phyloP scores from a whole-genome alignment of 1,140 invertebrate species.

The Ips nitidus region DNA sequence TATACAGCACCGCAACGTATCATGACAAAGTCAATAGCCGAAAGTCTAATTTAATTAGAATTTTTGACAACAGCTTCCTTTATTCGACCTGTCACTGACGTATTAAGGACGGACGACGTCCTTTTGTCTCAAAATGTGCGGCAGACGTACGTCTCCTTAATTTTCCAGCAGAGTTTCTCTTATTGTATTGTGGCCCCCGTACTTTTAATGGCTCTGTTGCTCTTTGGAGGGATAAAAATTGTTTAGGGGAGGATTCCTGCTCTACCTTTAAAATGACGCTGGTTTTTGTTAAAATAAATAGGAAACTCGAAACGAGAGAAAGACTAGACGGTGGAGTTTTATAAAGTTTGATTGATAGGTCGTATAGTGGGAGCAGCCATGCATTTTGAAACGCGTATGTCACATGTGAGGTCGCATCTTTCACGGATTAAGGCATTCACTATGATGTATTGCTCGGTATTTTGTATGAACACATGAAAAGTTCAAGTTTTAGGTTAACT shows the following conservation, averaged over 20 bases:
- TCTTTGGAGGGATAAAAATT: neutral
- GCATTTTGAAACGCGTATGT: slow-evolving; percentile 7
- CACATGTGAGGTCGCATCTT: slow-evolving; percentile 10
- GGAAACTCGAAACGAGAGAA: neutral
- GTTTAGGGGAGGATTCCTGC: neutral
- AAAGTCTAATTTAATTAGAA: slow-evolving; percentile 12
- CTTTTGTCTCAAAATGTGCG: slow-evolving; percentile 12
- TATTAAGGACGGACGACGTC: slow-evolving; percentile 13
- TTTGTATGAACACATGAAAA: neutral
- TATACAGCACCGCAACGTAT: slow-evolving; percentile 10
- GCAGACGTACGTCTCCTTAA: slow-evolving; percentile 14
- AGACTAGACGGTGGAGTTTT: neutral
- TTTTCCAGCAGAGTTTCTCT: slow-evolving; percentile 10
- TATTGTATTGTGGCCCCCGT: slow-evolving; percentile 10
- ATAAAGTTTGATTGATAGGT: slow-evolving; percentile 12
- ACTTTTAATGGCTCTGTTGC: slow-evolving; percentile 15
- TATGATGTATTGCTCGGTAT: slow-evolving; percentile 4
- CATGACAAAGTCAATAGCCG: slow-evolving; percentile 23
- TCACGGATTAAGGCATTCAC: slow-evolving; percentile 3
- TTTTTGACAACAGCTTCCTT: slow-evolving; percentile 11
- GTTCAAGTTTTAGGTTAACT: neutral
- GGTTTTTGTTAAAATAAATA: neutral
- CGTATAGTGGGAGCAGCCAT: slow-evolving; percentile 6
- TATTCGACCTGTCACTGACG: slow-evolving; percentile 21
- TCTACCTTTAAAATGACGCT: neutral